phyloP scores from a whole-genome alignment of 2,113 vertebrate genomes.

The Steatornis caripensis region DNA sequence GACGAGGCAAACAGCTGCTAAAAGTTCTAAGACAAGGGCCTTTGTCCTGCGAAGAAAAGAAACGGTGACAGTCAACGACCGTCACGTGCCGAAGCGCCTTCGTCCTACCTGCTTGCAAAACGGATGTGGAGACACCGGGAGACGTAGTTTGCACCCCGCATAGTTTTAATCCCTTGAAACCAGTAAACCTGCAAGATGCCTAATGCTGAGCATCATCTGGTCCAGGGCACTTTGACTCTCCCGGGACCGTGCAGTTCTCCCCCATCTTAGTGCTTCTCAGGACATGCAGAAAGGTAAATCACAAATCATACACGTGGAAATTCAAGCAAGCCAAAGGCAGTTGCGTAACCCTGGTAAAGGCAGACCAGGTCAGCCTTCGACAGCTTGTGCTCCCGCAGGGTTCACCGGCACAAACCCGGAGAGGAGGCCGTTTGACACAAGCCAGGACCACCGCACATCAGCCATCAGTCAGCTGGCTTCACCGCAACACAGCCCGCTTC shows the following conservation, averaged over 20 bases:
- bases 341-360: background rate
- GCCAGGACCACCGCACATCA: background rate
- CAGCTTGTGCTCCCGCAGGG: background rate
- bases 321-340: background rate
- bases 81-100: background rate
- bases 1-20: conserved; percentile 95
- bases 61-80: background rate
- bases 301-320: background rate
- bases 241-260: background rate
- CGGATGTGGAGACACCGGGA: background rate
- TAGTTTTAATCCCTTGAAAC: background rate
- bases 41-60: conserved; percentile 83
- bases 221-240: accelerated
- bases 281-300: background rate
- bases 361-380: background rate
- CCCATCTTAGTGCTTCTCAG: background rate
- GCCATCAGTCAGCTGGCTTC: background rate
- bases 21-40: conserved; percentile 90
- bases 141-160: background rate
- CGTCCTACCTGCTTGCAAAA: background rate
- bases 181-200: background rate
- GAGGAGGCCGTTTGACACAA: background rate
- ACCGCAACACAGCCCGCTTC: background rate
- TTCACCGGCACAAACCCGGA: background rate
- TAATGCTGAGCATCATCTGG: background rate